Evolutionary conservation across 2,797 vertebrate species (phyloP), one percentile per base, ranked within the genome.

Genomic region (Astyanax mexicanus): DNA sequence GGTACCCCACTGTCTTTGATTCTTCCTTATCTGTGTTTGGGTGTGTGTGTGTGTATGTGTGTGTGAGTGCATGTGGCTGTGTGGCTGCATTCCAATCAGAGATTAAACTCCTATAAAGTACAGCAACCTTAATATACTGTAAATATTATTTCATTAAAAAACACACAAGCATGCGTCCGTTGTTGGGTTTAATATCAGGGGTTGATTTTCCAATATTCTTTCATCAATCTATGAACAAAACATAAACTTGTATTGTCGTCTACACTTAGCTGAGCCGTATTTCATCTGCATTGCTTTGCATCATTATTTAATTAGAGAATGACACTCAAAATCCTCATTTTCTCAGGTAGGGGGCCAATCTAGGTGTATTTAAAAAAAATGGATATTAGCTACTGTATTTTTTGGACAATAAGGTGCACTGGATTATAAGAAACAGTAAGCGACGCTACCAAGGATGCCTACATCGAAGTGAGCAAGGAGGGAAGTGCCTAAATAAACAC

Each of bases 1-100:
- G 94, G 96, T 97, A 91, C 42, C 5, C 70, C 70, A 35, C n/a
- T 70, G 12, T 68, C 17, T 74, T 44, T 84, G 70, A 25, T 72
- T 70, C 37, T 77, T 66, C 17, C 74, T 49, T 23, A 23, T 35
- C 23, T 58, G 29, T 32, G 32, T 32, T 5, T 32, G 2, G 32
- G 29, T 32, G 29, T 32, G 29, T 32, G n/a, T n/a, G n/a, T n/a
- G n/a, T n/a, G n/a, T 23, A 23, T 35, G 23, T 58, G 29, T 32
- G 32, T 32, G 5, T 32, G 2, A 32, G 29, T 32, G 29, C n/a
- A n/a, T n/a, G n/a, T n/a, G n/a, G n/a, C n/a, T 32, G 29, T 32
- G 19, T 55, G 19, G 49, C 49, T 51, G 8, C 9, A 0, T 23
- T 51, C 49, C 7, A 23, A 3, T 7, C 1, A 1, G 21, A 49